These are phyloP conservation scores for Myripristis murdjan DNA, from an alignment of 2,797 vertebrate genomes.

Conservation along the genomic window DNA sequence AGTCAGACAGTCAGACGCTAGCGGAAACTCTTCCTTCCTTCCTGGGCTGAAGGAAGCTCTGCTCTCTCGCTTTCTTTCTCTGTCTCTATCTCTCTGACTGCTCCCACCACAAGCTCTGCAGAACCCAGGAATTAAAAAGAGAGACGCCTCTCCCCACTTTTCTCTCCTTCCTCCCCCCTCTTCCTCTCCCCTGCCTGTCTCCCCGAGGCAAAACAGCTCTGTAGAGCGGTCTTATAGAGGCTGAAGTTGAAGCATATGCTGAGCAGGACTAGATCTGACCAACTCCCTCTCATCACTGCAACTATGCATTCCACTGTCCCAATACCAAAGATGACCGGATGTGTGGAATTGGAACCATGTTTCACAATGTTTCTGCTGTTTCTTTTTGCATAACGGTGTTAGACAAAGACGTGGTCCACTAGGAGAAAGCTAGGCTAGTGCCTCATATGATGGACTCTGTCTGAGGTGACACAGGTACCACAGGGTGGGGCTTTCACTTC, in stretches of 20 bases:
- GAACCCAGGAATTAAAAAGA: constrained; percentile 75
- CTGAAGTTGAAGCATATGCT: constrained; percentile 74
- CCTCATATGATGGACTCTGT: constrained; percentile 65
- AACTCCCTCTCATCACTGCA: constrained; percentile 83
- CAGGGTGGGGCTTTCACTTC: constrained; percentile 42
- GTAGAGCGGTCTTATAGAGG: constrained; percentile 69
- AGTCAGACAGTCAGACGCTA: constrained; percentile 83
- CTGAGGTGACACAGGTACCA: constrained; percentile 34
- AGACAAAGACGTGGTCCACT: constrained; percentile 69
- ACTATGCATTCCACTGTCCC: constrained; percentile 94
- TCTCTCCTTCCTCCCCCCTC: constrained; percentile 34
- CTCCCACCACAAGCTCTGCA: constrained; percentile 74
- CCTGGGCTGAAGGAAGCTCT: constrained; percentile 79
- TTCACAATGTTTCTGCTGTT: constrained; percentile 70
- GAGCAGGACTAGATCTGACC: constrained; percentile 75
- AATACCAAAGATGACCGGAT: constrained; percentile 94
- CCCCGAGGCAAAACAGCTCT: constrained; percentile 71
- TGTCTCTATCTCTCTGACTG: constrained; percentile 66
- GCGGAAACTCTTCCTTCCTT: constrained; percentile 81
- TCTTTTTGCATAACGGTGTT: constrained; percentile 75
- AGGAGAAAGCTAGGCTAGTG: constrained; percentile 71
- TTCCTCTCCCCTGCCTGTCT: constrained; percentile 56
- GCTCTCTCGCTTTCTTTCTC: constrained; percentile 63
- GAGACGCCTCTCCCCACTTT: constrained; percentile 52
- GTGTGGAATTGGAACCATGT: constrained; percentile 82